These are phyloP conservation scores for Aplochiton taeniatus DNA, from an alignment of 2,797 vertebrate species.

Conservation along the genomic window DNA sequence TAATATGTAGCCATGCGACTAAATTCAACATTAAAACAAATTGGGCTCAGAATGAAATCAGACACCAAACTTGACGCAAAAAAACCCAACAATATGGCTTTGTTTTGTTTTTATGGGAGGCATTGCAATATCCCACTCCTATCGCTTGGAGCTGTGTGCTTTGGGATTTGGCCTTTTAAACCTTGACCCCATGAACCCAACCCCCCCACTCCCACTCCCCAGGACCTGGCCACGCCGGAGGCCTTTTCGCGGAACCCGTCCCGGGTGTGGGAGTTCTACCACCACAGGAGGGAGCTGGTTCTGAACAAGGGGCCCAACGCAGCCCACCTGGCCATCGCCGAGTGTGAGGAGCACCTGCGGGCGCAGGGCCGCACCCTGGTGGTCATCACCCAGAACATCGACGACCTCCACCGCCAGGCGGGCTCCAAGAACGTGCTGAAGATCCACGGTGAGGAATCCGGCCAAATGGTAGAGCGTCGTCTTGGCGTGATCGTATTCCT, in stretches of 20 bases:
- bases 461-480: no score
- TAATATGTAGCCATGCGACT: no score
- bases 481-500: no score
- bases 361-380: conserved; percentile 85
- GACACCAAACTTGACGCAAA: no score
- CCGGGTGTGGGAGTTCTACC: conserved; percentile 96
- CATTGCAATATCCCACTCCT: no score
- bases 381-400: conserved; percentile 93
- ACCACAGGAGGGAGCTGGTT: conserved; percentile 88
- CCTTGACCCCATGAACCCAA: no score
- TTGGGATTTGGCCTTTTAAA: no score
- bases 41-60: no score
- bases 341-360: conserved; percentile 85
- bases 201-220: neutral
- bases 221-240: conserved; percentile 91
- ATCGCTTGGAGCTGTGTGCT: no score
- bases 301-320: conserved; percentile 82
- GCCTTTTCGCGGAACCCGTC: conserved; percentile 89
- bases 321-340: conserved; percentile 85
- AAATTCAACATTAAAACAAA: no score
- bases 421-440: conserved; percentile 89
- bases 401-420: conserved; percentile 89
- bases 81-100: no score
- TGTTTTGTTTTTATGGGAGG: no score
- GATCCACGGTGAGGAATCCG: conserved; percentile 87